Conservation (phyloP, 37 sponge, comb jelly and placozoan genomes). For the Aphrocallistes beatrix region DNA sequence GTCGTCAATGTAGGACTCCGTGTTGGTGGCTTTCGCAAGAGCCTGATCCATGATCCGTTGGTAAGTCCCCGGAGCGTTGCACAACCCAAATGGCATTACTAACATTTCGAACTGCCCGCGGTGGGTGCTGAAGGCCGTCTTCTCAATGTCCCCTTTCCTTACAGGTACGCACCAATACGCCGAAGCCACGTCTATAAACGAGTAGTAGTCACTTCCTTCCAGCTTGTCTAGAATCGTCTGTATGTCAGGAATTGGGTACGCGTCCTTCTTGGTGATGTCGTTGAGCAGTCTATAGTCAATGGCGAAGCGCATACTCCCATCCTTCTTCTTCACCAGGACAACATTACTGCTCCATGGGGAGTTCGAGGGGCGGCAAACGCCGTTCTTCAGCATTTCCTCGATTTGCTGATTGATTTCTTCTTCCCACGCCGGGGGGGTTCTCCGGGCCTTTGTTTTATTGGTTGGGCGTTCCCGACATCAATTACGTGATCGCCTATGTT, state of each 20-base stretch:
- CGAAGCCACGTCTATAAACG: constrained; percentile 44
- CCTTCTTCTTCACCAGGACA: constrained; percentile 24
- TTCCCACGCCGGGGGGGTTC: neutral
- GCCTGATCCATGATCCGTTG: constrained; percentile 42
- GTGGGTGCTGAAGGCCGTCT: constrained; percentile 51
- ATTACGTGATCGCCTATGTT: neutral
- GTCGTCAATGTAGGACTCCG: constrained; percentile 26
- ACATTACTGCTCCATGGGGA: constrained; percentile 26
- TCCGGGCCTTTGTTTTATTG: neutral
- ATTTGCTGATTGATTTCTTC: constrained; percentile 7
- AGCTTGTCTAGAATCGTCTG: constrained; percentile 17
- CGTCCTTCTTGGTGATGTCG: constrained; percentile 21
- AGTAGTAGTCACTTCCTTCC: constrained; percentile 24
- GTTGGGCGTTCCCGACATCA: neutral
- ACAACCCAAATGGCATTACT: constrained; percentile 57
- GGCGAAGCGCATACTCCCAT: constrained; percentile 30
- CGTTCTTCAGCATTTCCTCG: constrained; percentile 17
- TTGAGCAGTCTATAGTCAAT: constrained; percentile 36
- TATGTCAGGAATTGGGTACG: constrained; percentile 17
- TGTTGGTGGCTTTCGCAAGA: neutral
- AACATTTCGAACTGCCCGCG: constrained; percentile 42
- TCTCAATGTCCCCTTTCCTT: constrained; percentile 26
- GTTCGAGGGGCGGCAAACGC: constrained; percentile 2
- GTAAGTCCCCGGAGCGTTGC: constrained; percentile 41
- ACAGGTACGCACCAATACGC: constrained; percentile 51